Conservation (phyloP, 1,140 invertebrate genomes). For the Aradophagus sp. region DNA sequence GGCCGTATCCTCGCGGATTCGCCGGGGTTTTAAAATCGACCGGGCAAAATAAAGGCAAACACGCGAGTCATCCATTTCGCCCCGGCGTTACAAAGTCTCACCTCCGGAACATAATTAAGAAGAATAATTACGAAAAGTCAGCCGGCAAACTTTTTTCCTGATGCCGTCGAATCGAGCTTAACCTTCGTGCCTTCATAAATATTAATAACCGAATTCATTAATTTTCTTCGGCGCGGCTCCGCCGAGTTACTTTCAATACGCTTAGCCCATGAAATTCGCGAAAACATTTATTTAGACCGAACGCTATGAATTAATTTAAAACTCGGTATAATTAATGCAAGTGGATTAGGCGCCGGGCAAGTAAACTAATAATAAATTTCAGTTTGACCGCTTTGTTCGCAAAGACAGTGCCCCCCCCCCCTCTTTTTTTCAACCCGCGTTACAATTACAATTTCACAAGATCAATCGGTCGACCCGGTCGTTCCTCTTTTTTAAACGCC, state of each 20-base stretch:
- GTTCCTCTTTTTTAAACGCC: constrained; percentile 44
- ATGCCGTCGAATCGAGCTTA: constrained; percentile 37
- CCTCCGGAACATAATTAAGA: constrained; percentile 32
- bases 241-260: constrained; percentile 33
- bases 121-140: constrained; percentile 43
- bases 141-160: constrained; percentile 27
- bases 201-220: constrained; percentile 52
- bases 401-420: too few species aligned
- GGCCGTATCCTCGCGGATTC: not conserved
- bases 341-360: constrained; percentile 29
- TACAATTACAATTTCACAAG: constrained; percentile 48
- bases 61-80: constrained; percentile 6
- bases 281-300: constrained; percentile 40
- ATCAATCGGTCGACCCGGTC: constrained; percentile 32
- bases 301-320: constrained; percentile 40
- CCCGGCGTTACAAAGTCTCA: constrained; percentile 10
- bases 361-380: constrained; percentile 45
- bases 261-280: constrained; percentile 25
- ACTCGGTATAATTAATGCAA: constrained; percentile 29
- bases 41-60: constrained; percentile 19
- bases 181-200: constrained; percentile 42
- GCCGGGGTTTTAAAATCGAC: constrained; percentile 5
- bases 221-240: constrained; percentile 24
- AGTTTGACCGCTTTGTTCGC: constrained; percentile 35
- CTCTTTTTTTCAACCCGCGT: too few species aligned